phyloP scores from a whole-genome alignment of 1,140 invertebrate genomes.

The Paralvinella palmiformis region DNA sequence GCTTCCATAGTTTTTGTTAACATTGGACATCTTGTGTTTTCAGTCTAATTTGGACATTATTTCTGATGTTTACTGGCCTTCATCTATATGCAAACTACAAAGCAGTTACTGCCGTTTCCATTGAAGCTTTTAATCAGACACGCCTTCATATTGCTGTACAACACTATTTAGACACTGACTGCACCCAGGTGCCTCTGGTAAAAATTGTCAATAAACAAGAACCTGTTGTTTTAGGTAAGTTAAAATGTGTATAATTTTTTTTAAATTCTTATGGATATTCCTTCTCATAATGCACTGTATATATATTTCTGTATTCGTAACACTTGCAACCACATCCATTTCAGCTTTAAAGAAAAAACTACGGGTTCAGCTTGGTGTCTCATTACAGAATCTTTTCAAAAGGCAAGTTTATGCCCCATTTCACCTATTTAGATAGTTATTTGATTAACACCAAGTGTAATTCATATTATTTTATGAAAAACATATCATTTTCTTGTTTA shows the following conservation, averaged over 20 bases:
- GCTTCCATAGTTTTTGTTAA: background rate
- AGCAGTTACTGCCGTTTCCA: constrained; percentile 68
- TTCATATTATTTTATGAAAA: too few species aligned
- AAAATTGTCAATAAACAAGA: constrained; percentile 32
- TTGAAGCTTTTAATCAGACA: constrained; percentile 73
- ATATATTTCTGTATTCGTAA: background rate
- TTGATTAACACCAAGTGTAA: too few species aligned
- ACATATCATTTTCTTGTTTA: too few species aligned
- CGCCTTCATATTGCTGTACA: constrained; percentile 64
- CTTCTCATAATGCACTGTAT: background rate
- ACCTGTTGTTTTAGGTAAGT: constrained; percentile 44
- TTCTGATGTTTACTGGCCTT: constrained; percentile 66
- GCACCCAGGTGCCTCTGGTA: constrained; percentile 19
- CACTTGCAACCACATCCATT: background rate
- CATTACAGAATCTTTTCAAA: too few species aligned
- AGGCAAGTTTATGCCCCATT: too few species aligned
- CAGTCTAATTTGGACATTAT: constrained; percentile 64
- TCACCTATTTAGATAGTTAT: too few species aligned
- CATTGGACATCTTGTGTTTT: constrained; percentile 28
- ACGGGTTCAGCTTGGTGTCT: too few species aligned
- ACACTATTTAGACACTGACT: constrained; percentile 54
- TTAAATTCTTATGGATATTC: background rate
- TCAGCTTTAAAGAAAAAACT: too few species aligned
- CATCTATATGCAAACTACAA: constrained; percentile 82
- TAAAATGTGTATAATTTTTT: background rate